These are phyloP conservation scores for Pardalotus punctatus DNA, from an alignment of 2,113 vertebrate genomes.

Conservation along the genomic window DNA sequence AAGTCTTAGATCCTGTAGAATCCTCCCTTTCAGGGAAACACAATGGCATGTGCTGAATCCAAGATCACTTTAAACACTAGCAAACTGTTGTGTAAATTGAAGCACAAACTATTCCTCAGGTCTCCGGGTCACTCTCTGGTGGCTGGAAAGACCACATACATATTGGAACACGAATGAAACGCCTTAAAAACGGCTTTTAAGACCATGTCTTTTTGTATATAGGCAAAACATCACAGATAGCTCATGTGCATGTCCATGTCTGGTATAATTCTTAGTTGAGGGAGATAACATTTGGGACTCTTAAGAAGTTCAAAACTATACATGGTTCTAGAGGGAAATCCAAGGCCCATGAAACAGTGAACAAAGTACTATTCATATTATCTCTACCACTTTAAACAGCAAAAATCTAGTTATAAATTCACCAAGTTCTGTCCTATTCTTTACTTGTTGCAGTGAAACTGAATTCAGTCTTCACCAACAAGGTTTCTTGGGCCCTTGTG, in stretches of 20 bases:
- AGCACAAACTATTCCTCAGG: not conserved
- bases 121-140: not conserved
- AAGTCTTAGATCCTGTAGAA: not conserved
- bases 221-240: not conserved
- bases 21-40: not conserved
- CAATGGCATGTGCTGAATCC: not conserved
- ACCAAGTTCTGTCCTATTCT: not conserved
- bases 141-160: not conserved
- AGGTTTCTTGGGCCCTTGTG: not conserved
- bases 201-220: not conserved
- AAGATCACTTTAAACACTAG: not conserved
- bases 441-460: not conserved
- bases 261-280: not conserved
- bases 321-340: not conserved
- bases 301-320: not conserved
- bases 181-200: not conserved
- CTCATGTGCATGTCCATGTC: not conserved
- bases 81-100: not conserved
- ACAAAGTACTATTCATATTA: not conserved
- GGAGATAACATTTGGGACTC: not conserved
- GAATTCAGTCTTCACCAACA: not conserved
- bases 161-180: not conserved
- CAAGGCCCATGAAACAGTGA: not conserved
- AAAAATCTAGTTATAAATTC: not conserved
- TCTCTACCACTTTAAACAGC: not conserved